Evolutionary conservation across 2,888 invertebrate species (phyloP), one percentile per base, ranked within the genome.

Genomic region (Nemotelus pantherinus): DNA sequence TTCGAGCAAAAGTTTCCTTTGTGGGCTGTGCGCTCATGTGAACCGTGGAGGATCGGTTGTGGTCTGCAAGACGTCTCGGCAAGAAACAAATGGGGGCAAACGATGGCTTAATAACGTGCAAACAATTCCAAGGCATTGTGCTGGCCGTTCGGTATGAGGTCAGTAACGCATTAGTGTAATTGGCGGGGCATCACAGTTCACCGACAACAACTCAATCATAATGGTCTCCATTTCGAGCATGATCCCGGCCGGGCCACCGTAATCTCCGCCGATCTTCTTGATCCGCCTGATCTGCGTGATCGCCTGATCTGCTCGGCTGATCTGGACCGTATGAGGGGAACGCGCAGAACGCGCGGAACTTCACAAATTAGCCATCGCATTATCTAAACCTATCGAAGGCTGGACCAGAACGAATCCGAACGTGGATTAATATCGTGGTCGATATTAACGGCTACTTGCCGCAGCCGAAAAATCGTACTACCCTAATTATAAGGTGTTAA

Each of bases 101-200:
- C 47, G 10, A 25, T 50, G 74, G 60, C 48, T 70, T 74, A 74
- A 74, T 74, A 74, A 74, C 74, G 74, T 74, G 74, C 74, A 74
- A 74, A 74, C 74, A 60, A 74, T 74, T 74, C 60, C 74, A 74
- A 60, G 74, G 74, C 50, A 60, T 63, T 60, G 4, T 47, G 50
- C 25, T 25, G 25, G 25, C 25, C 25, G 25, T 60, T 55, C 60
- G 60, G 74, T 74, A 74, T 60, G 74, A 74, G 74, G 74, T 74
- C 74, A 74, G 74, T 50, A 41, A 39, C 74, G 60, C 63, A 74
- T 74, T 74, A 74, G 74, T 74, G 74, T 74, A 74, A 74, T 74
- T 74, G 74, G 74, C 41, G 53, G 7, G 53, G 55, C 70, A 50
- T 10, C 53, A 70, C 70, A 70, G 70, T 70, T 70, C 70, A 70